A percentile compares a stretch with the other conserved stretches of the same genome.
These are phyloP conservation scores for Meandrusa payeni DNA, from an alignment of 2,888 invertebrate genomes.

Conservation along the genomic window DNA sequence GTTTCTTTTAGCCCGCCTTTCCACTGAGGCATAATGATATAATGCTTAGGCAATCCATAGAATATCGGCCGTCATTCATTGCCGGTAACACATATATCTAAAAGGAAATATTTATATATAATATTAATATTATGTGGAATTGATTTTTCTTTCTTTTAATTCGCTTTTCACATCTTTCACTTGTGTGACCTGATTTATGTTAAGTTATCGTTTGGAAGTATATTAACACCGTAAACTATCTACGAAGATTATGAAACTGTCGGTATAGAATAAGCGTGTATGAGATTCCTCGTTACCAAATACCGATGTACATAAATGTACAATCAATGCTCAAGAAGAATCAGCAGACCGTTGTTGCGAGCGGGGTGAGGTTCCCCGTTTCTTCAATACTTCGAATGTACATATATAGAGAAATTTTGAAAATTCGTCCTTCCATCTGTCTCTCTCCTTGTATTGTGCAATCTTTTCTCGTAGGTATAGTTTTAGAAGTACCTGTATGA, in stretches of 20 bases:
- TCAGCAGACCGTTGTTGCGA: constrained; percentile 36
- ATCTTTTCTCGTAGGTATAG: constrained; percentile 50
- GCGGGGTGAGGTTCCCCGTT: constrained; percentile 36
- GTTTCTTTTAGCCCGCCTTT: too few relatives aligned
- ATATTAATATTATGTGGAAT: constrained; percentile 28
- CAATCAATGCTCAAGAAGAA: constrained; percentile 48
- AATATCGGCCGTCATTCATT: too few relatives aligned
- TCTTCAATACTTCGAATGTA: constrained; percentile 44
- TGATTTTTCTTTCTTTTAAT: constrained; percentile 31
- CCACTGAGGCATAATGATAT: too few relatives aligned
- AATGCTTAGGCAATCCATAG: too few relatives aligned
- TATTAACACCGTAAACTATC: constrained; percentile 50
- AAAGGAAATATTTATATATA: constrained; percentile 18
- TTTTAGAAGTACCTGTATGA: constrained; percentile 51
- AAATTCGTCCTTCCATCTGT: constrained; percentile 30
- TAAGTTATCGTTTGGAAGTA: constrained; percentile 60
- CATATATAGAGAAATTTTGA: constrained; percentile 43
- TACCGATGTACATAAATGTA: constrained; percentile 51
- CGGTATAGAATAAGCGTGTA: constrained; percentile 39
- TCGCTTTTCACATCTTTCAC: constrained; percentile 61
- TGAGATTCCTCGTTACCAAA: constrained; percentile 58
- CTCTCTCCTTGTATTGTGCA: constrained; percentile 49
- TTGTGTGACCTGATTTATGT: constrained; percentile 80
- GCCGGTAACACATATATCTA: too few relatives aligned
- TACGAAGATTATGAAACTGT: constrained; percentile 34